Base-by-base conservation (phyloP, 2,888 invertebrate genomes). In the Philopedon plagiatum region DNA sequence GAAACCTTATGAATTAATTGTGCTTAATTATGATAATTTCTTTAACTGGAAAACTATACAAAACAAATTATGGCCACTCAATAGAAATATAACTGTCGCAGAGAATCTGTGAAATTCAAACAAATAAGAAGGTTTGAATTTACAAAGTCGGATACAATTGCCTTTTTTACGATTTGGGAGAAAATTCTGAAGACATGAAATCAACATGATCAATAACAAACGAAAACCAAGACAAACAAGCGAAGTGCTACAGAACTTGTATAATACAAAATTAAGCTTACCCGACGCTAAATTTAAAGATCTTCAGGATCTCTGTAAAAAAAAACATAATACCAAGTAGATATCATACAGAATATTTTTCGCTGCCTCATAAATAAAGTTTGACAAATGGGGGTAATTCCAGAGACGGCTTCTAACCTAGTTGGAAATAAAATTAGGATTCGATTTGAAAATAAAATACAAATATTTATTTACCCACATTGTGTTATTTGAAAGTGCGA, bases 1-100 rank as follows among this genome's bases (percentile, higher is more conserved):
- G 13, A 62, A 58, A 49, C 67, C 63, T 2, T 72, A 26, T 26
- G 65, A 72, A 41, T 11, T 21, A 49, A 32, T 34, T 15, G 46
- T 15, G 11, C 15, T 64, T 13, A 56, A 44, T 5, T 21, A 49
- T 32, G 1, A 19, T 37, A 29, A 56, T n/a, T 64, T 70, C 56
- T 9, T 64, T 13, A 11, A 29, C 3, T 64, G 21, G 51, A 54
- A 64, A 29, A 7, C 69, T n/a, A 37, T 37, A 37, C 37, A 37
- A 37, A 37, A 11, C 11, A 37, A 37, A 37, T n/a, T 37, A 11
- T 37, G 37, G 37, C 37, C 11, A n/a, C n/a, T n/a, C 11, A n/a
- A 37, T 37, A 37, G n/a, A 37, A 37, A 37, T 37, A 37, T 37
- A n/a, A 37, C 37, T 11, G 37, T 37, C n/a, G 37, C 11, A 37